These are phyloP conservation scores for Galbula dea DNA, from an alignment of 2,113 vertebrate genomes.

Conservation along the genomic window DNA sequence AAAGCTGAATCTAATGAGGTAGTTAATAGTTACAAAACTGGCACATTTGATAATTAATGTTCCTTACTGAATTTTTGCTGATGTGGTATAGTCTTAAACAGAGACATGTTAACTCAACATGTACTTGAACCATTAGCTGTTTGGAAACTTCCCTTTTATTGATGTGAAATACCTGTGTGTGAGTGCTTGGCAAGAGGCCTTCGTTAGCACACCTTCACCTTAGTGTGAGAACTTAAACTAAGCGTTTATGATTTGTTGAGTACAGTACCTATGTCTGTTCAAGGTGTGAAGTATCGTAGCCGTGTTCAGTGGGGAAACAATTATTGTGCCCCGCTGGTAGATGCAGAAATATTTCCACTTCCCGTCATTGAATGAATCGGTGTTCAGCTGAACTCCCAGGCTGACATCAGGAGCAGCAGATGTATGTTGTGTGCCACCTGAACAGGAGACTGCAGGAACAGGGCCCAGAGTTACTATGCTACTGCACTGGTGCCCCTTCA, in stretches of 20 bases:
- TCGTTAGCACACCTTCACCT: not conserved
- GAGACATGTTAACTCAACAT: slow-evolving; percentile 59
- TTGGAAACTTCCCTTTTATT: slow-evolving; percentile 3
- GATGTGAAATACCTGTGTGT: not conserved
- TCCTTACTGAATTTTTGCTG: slow-evolving; percentile 74
- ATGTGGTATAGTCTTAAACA: slow-evolving; percentile 48
- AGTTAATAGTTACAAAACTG: slow-evolving; percentile 77
- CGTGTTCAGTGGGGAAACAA: not conserved
- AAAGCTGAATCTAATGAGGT: slow-evolving; percentile 76
- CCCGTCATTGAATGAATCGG: not conserved
- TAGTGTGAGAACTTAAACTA: not conserved
- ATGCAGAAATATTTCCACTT: not conserved
- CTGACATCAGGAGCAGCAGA: not conserved
- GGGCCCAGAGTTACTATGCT: not conserved
- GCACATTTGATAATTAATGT: slow-evolving; percentile 81
- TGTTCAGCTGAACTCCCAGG: not conserved
- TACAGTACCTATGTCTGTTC: rapidly evolving
- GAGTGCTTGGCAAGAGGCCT: not conserved
- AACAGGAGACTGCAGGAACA: not conserved
- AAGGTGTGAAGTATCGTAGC: rapidly evolving
- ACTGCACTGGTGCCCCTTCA: not conserved
- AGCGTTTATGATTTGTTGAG: not conserved
- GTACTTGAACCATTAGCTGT: slow-evolving; percentile 50
- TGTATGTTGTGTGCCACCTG: not conserved
- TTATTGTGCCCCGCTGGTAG: not conserved